These are phyloP conservation scores for Gila robusta DNA, from an alignment of 2,797 vertebrate genomes.

Conservation along the genomic window DNA sequence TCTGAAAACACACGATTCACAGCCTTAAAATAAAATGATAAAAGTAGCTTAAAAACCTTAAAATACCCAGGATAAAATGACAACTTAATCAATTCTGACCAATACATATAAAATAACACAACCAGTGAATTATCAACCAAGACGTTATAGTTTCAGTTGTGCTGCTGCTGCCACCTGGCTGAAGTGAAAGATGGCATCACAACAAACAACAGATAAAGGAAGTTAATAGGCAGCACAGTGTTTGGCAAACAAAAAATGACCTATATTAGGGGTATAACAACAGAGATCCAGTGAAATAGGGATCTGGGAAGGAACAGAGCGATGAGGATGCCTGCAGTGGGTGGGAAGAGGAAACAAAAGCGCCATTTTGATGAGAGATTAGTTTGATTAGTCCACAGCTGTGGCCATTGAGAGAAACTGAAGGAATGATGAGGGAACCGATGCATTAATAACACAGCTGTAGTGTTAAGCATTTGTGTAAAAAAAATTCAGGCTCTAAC, in stretches of 20 bases:
- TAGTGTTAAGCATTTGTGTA: not conserved
- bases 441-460: constrained; percentile 14
- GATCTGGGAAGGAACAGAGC: not conserved
- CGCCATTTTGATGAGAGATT: constrained; percentile 48
- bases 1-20: constrained; percentile 12
- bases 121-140: not conserved
- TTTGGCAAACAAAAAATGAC: constrained; percentile 26
- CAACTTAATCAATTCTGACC: not conserved
- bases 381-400: constrained; percentile 43
- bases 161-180: constrained; percentile 58
- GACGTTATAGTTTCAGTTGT: not conserved
- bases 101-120: not conserved
- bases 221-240: not conserved
- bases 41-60: too few relatives aligned
- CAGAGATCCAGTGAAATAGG: constrained; percentile 22
- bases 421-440: constrained; percentile 7
- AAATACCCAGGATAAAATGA: not conserved
- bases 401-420: constrained; percentile 10
- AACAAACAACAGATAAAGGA: not conserved
- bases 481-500: not conserved
- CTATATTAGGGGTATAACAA: constrained; percentile 18
- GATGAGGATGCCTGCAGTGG: constrained; percentile 18
- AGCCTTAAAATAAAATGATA: too few relatives aligned
- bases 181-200: constrained; percentile 3
- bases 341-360: constrained; percentile 37